A percentile compares a stretch with the other conserved stretches of the same genome.
phyloP scores from a whole-genome alignment of 2,113 vertebrate genomes.

The Pituophis catenifer region DNA sequence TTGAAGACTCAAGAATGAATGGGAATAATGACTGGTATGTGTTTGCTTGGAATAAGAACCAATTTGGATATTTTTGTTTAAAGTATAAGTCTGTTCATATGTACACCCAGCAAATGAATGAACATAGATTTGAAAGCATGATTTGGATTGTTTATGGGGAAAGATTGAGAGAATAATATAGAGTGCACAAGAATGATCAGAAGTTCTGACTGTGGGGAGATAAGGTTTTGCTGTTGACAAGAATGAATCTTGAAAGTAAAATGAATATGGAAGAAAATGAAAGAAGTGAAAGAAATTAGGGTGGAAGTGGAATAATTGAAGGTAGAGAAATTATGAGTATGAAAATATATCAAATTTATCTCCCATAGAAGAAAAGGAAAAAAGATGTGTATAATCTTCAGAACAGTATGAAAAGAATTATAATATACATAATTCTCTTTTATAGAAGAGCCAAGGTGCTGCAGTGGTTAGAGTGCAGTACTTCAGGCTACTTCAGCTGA shows the following conservation, averaged over 20 bases:
- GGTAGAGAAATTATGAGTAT: not conserved
- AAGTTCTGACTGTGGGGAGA: not conserved
- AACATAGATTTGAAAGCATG: not conserved
- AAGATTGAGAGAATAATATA: not conserved
- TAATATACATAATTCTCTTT: too few relatives aligned
- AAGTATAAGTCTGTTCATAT: not conserved
- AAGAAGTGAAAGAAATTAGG: not conserved
- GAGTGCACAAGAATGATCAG: not conserved
- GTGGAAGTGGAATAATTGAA: not conserved
- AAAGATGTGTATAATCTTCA: not conserved
- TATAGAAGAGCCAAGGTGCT: too few relatives aligned
- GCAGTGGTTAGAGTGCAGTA: too few relatives aligned
- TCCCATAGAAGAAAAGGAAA: not conserved
- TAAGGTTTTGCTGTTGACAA: not conserved
- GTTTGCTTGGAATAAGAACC: not conserved
- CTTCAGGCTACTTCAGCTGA: too few relatives aligned
- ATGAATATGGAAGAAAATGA: not conserved
- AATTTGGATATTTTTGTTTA: not conserved
- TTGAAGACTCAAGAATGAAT: not conserved
- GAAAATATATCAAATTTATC: not conserved
- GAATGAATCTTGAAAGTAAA: not conserved
- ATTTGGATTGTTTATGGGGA: not conserved
- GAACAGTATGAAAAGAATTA: not conserved
- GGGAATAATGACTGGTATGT: not conserved
- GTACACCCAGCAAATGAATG: not conserved